Base-by-base conservation (phyloP, 2,888 invertebrate genomes). In the Anoncus sp. region DNA sequence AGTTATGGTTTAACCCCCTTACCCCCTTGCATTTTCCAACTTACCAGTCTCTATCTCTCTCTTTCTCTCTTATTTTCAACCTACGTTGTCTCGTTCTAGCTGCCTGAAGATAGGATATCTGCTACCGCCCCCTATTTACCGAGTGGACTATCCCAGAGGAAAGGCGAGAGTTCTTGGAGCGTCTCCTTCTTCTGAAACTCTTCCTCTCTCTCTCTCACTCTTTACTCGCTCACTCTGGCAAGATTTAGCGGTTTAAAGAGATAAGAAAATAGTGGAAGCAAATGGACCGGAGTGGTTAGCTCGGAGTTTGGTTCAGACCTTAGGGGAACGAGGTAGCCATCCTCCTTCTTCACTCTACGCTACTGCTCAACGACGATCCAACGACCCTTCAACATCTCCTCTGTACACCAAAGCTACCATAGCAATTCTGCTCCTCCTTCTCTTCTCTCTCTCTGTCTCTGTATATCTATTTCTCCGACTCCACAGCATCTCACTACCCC, bases 211-310 rank as follows among this genome's bases (percentile, higher is more conserved):
- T 18, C 18, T 14, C 2, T 38, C 38, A 3, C 47, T 20, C 12
- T 5, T n/a, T n/a, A n/a, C 43, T 24, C 45, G 2, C 16, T 45
- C 49, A 22, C 22, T 27, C 27, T 43, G 24, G 10, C 27, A 66
- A 69, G 77, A 77, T 77, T 77, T 77, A 77, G 72, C 62, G 72
- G 77, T 73, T 73, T 49, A 63, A 73, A 69, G 67, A 72, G 77
- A 77, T 77, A 77, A 77, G 77, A 77, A 77, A 77, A 77, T 73
- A 73, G 77, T 69, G 69, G 63, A 73, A 73, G 73, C 77, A 65
- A 77, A 77, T 77, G 77, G 77, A 77, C 73, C 77, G 77, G 57
- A 69, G 69, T 77, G 69, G 73, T 63, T 45, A 57, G 66, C 57
- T 57, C 51, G 22, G 53, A 62, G 77, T 43, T 22, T 18, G 45